phyloP scores from a whole-genome alignment of 2,797 vertebrate species.

The Microctenopoma steveboyesi region DNA sequence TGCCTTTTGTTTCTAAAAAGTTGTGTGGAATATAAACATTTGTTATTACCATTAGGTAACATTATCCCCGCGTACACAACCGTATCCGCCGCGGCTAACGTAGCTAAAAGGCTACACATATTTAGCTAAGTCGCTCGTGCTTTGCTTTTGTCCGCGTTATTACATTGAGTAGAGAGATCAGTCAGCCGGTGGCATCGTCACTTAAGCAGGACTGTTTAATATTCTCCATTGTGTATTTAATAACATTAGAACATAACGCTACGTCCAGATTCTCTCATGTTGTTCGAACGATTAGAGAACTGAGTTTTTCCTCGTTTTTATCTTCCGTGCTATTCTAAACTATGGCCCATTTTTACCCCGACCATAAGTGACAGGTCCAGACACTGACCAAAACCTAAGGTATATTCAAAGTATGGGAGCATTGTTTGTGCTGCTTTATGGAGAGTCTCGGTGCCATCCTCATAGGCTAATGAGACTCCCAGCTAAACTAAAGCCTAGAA shows the following conservation, averaged over 20 bases:
- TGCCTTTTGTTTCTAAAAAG: not conserved
- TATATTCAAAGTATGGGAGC: too few relatives aligned
- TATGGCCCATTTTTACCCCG: too few relatives aligned
- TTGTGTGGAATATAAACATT: not conserved
- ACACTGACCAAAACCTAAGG: too few relatives aligned
- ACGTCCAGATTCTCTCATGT: not conserved
- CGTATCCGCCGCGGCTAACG: constrained; percentile 56
- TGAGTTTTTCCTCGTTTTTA: too few relatives aligned
- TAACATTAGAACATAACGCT: not conserved
- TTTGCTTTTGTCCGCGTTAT: constrained; percentile 45
- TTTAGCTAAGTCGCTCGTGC: constrained; percentile 64
- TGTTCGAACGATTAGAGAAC: too few relatives aligned
- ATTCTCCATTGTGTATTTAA: not conserved
- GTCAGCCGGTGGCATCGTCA: constrained; percentile 5
- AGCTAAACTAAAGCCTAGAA: constrained; percentile 37
- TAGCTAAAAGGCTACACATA: constrained; percentile 59
- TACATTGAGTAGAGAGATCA: too few relatives aligned
- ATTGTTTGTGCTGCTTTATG: not conserved
- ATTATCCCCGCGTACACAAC: constrained; percentile 15
- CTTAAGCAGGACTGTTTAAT: not conserved
- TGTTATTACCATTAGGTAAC: not conserved
- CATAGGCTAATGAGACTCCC: constrained; percentile 33
- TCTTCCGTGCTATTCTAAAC: too few relatives aligned
- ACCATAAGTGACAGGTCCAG: too few relatives aligned
- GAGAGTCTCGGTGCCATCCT: constrained; percentile 17